Percentiles rank a stretch among this genome's conserved stretches.
Evolutionary conservation across 2,888 invertebrate species (phyloP).

Genomic region (Noctua pronuba): DNA sequence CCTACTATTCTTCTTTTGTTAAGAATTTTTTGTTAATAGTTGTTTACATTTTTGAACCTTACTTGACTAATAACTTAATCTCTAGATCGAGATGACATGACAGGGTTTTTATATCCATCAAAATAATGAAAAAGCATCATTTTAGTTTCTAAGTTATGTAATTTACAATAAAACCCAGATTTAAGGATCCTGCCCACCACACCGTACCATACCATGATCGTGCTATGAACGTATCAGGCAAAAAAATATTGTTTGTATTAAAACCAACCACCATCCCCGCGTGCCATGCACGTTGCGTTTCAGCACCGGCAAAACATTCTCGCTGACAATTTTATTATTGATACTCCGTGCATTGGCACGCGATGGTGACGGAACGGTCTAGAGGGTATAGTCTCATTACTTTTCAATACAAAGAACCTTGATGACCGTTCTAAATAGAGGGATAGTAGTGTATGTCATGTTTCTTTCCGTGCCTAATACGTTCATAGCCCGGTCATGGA

Average conservation of each 20-base stretch:
- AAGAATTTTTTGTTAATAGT: neutral
- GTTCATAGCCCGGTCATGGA: too few relatives aligned
- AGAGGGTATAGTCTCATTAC: too few relatives aligned
- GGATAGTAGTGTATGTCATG: too few relatives aligned
- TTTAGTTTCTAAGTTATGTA: neutral
- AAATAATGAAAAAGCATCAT: neutral
- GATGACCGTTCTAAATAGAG: too few relatives aligned
- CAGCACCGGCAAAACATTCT: too few relatives aligned
- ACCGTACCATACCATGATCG: neutral
- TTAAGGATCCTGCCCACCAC: too few relatives aligned
- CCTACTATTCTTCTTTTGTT: neutral
- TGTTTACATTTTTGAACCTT: neutral
- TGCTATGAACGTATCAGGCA: neutral
- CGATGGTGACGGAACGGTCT: too few relatives aligned
- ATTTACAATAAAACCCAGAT: too few relatives aligned
- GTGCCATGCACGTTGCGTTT: neutral
- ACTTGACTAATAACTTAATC: neutral
- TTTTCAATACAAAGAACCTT: too few relatives aligned
- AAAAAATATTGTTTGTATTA: neutral
- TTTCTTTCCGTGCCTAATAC: too few relatives aligned
- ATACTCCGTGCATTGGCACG: too few relatives aligned
- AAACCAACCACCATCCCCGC: neutral
- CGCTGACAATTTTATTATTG: too few relatives aligned
- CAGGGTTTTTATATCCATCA: neutral
- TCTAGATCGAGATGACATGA: neutral